A percentile compares a stretch with the other conserved stretches of the same genome.
These are phyloP conservation scores for Drosophila seguyi DNA, from an alignment of 1,140 invertebrate species.

Conservation along the genomic window DNA sequence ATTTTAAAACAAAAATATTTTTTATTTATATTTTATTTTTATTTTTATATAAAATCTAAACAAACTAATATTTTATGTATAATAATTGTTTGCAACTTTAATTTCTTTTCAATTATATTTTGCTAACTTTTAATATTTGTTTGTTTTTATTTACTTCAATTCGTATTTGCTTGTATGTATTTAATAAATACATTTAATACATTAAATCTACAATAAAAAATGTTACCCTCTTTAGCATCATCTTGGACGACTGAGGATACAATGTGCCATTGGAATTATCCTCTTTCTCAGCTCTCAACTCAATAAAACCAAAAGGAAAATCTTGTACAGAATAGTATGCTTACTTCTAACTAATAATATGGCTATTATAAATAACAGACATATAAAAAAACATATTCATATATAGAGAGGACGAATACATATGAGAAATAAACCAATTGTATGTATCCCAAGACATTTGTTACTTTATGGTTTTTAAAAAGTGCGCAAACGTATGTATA, in stretches of 20 bases:
- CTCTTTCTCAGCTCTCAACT: slow-evolving; percentile 51
- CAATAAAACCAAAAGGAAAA: slow-evolving; percentile 39
- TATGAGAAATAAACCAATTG: slow-evolving; percentile 55
- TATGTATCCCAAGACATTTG: slow-evolving; percentile 65
- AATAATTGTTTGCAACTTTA: too few relatives aligned
- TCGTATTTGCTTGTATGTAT: not conserved
- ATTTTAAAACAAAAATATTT: too few relatives aligned
- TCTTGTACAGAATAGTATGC: slow-evolving; percentile 80
- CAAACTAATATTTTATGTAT: too few relatives aligned
- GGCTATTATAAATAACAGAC: slow-evolving; percentile 72
- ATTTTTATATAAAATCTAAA: too few relatives aligned
- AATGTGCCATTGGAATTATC: slow-evolving; percentile 32
- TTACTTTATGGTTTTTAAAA: slow-evolving; percentile 71
- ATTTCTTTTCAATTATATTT: too few relatives aligned
- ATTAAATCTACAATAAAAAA: not conserved
- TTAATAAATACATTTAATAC: not conserved
- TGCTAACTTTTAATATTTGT: not conserved
- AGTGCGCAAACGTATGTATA: slow-evolving; percentile 56
- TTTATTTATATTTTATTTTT: too few relatives aligned
- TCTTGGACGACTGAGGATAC: slow-evolving; percentile 59
- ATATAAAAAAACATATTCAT: slow-evolving; percentile 20
- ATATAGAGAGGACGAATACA: slow-evolving; percentile 48
- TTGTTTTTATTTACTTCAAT: too few relatives aligned
- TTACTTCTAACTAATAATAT: slow-evolving; percentile 77
- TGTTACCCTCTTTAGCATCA: slow-evolving; percentile 39